A percentile compares a stretch with the other conserved stretches of the same genome.
phyloP scores from a whole-genome alignment of 2,797 vertebrate species.

The Argyrosomus regius region DNA sequence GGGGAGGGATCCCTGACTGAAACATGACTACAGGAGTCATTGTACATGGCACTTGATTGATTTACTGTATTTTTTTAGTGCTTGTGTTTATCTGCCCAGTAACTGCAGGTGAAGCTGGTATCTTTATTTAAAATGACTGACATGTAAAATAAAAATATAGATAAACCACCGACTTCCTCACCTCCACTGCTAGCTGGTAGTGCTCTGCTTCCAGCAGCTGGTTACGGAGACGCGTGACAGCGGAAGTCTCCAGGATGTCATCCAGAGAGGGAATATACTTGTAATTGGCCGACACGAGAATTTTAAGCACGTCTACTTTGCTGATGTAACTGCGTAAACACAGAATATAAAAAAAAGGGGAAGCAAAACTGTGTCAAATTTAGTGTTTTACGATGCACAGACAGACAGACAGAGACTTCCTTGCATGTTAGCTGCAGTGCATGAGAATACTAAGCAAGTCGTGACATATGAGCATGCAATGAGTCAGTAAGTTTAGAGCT shows the following conservation, averaged over 20 bases:
- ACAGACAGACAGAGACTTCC: background rate
- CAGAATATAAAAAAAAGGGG: background rate
- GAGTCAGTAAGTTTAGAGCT: background rate
- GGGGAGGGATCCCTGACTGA: background rate
- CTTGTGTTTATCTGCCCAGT: background rate
- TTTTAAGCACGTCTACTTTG: slow-evolving; percentile 97
- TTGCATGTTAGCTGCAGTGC: background rate
- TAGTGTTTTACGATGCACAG: background rate
- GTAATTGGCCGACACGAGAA: slow-evolving; percentile 94
- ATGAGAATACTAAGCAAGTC: background rate
- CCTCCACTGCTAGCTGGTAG: slow-evolving; percentile 97
- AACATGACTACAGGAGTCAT: background rate
- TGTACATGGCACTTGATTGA: background rate
- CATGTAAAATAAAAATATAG: background rate
- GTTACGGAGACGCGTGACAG: slow-evolving; percentile 93
- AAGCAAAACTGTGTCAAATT: background rate
- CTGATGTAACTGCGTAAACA: slow-evolving; percentile 92
- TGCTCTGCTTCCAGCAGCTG: slow-evolving; percentile 95
- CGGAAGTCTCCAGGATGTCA: slow-evolving; percentile 92
- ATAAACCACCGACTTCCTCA: slow-evolving; percentile 64
- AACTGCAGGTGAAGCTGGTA: background rate
- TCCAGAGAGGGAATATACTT: slow-evolving; percentile 94
- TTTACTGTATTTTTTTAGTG: background rate
- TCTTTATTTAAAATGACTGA: background rate
- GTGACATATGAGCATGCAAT: background rate